Base-by-base conservation (phyloP, 2,888 invertebrate genomes). In the Cataglyphis albicans region DNA sequence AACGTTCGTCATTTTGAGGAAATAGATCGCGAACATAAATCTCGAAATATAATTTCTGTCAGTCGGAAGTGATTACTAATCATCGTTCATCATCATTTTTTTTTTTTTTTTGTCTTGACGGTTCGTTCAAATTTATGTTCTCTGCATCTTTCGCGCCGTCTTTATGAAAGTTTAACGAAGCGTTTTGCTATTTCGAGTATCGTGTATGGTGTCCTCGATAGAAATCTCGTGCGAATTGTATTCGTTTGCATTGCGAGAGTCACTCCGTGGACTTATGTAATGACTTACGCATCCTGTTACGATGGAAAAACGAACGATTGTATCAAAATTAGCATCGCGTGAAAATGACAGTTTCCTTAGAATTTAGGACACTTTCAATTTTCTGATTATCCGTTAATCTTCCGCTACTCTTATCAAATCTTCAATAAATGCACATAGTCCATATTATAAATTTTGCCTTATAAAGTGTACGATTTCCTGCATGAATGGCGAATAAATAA, bases 121-220 rank as follows among this genome's bases (percentile, higher is more conserved):
- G 44, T 18, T 41, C 52, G 41, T 21, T 63, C 68, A 48, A 9
- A 68, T 21, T 68, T 32, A 44, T 25, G 41, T 63, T 65, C n/a
- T 64, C 35, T 15, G 21, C 7, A 15, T 25, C 61, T 35, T 38
- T 59, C 61, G 15, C 41, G 59, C 21, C 59, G 48, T 63, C 81
- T 82, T 82, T 65, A 25, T 78, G 84, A 83, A 82, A 68, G 65
- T 72, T 85, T 84, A 88, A 87, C 76, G 81, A 88, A 81, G 59
- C n/a, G 25, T 21, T 52, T 84, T 63, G 18, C 41, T 44, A 55
- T 65, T 76, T 67, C 44, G 64, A 81, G 61, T 59, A 32, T 76
- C 63, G 32, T 35, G 32, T 35, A 25, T 21, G 55, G 15, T 35
- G 67, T 76, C 32, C n/a, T 41, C 57, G 41, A 41, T 3, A n/a